Evolutionary conservation across 1,140 invertebrate genomes (phyloP).

Genomic region (Nasonia giraulti): DNA sequence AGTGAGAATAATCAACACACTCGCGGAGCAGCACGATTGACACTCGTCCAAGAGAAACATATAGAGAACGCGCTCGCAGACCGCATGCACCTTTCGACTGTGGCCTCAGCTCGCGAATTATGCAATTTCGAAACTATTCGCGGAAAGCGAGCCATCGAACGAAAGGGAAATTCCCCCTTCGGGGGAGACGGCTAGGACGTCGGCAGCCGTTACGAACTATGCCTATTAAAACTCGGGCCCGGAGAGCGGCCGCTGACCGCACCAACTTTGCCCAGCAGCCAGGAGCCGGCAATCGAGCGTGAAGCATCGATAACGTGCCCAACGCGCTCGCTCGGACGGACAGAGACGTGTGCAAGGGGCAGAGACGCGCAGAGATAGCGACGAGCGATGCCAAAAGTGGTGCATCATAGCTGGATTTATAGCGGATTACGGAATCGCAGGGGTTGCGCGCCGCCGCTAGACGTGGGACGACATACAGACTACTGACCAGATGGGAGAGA

Average conservation of each 20-base stretch:
- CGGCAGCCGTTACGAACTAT: conserved; percentile 25
- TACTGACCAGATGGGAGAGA: background rate
- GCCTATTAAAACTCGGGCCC: conserved; percentile 31
- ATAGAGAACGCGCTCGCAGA: background rate
- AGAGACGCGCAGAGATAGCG: background rate
- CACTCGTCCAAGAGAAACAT: background rate
- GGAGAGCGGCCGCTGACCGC: conserved; percentile 12
- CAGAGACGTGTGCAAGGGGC: background rate
- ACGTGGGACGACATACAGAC: background rate
- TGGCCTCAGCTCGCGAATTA: conserved; percentile 25
- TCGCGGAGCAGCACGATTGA: background rate
- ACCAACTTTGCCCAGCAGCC: background rate
- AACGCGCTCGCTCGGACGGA: background rate
- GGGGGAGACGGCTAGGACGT: background rate
- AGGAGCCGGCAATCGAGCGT: conserved; percentile 34
- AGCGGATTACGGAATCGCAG: conserved; percentile 14
- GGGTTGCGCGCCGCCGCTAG: background rate
- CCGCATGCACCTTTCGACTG: background rate
- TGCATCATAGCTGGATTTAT: conserved; percentile 26
- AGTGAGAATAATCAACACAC: background rate
- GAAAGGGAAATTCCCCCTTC: conserved; percentile 36
- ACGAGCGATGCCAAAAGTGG: background rate
- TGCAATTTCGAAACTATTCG: conserved; percentile 43
- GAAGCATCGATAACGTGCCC: conserved; percentile 41
- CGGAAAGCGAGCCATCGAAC: background rate